These are phyloP conservation scores for Catostylus mosaicus DNA, from an alignment of 30 jellyfish, hydroid and myxozoan genomes.

Conservation along the genomic window DNA sequence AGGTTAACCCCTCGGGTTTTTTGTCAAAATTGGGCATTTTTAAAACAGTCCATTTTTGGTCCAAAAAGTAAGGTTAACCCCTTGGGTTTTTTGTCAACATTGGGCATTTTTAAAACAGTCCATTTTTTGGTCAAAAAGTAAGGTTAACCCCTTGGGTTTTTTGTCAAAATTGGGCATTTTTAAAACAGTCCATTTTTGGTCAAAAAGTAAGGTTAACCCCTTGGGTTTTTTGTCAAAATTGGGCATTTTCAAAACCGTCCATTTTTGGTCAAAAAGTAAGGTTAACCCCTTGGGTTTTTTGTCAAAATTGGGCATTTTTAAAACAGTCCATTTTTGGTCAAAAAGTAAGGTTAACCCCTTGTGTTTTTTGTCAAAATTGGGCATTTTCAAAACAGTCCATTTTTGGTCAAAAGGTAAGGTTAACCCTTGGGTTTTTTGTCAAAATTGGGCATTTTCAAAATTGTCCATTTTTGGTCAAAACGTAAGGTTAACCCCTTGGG, in stretches of 20 bases:
- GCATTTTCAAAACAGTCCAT: neutral
- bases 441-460: too few species aligned
- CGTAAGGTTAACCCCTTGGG: neutral
- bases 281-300: neutral
- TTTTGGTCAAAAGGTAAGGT: neutral
- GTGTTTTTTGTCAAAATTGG: neutral
- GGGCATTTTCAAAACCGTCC: neutral
- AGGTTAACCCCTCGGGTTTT: neutral
- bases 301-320: neutral
- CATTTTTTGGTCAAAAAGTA: neutral
- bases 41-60: neutral
- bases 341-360: neutral
- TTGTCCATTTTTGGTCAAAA: slow-evolving; percentile 4
- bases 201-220: neutral
- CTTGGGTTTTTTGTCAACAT: neutral
- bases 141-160: neutral
- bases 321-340: neutral
- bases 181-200: neutral
- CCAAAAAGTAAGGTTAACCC: neutral
- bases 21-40: neutral
- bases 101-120: neutral
- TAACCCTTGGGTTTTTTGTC: neutral
- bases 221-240: neutral
- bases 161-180: neutral
- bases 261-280: neutral